Percentiles rank a stretch among this genome's conserved stretches.
phyloP scores from a whole-genome alignment of 2,113 vertebrate genomes.

The Pterocles orientalis region DNA sequence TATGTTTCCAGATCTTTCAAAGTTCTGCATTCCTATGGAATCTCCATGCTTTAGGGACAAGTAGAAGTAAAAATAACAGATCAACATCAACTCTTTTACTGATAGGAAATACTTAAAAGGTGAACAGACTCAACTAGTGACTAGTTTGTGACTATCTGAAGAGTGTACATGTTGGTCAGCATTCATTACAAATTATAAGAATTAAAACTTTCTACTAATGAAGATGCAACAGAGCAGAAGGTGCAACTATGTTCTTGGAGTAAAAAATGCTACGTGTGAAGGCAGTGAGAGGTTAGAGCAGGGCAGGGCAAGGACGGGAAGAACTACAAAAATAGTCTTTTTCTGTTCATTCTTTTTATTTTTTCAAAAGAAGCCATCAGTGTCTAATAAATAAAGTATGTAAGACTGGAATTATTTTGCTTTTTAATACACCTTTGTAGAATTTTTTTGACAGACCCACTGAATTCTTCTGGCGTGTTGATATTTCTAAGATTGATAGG shows the following conservation, averaged over 20 bases:
- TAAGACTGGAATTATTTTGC: not conserved
- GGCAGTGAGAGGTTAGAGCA: not conserved
- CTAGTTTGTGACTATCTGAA: not conserved
- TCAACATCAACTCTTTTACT: not conserved
- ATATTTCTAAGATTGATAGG: slow-evolving; percentile 10
- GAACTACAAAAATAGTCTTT: not conserved
- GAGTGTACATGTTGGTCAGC: not conserved
- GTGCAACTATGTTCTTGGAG: not conserved
- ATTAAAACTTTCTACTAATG: not conserved
- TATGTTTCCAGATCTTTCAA: not conserved
- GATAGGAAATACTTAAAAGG: not conserved
- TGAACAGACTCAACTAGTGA: not conserved
- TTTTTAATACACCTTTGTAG: not conserved
- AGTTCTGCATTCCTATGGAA: not conserved
- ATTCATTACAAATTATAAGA: not conserved
- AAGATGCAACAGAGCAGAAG: not conserved
- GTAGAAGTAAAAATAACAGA: not conserved
- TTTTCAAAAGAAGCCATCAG: not conserved
- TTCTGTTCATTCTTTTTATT: not conserved
- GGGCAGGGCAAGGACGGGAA: not conserved
- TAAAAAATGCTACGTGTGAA: not conserved
- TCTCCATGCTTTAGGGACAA: not conserved
- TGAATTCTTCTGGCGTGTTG: not conserved
- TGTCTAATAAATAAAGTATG: not conserved
- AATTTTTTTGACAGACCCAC: not conserved